Evolutionary conservation across 2,888 invertebrate genomes (phyloP).

Genomic region (Zonitis immaculata): DNA sequence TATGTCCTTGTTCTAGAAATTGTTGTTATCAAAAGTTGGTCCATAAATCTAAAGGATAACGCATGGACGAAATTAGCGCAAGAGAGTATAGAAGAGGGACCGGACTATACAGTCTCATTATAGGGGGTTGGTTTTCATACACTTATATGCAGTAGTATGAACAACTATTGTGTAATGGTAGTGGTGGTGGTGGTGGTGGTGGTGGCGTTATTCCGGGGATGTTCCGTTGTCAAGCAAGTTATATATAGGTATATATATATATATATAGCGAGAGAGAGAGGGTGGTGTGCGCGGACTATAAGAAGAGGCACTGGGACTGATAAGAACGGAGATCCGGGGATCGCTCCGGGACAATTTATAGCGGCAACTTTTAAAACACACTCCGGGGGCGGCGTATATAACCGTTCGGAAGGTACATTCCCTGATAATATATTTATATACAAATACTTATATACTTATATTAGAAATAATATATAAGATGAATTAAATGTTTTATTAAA

Average conservation of each 20-base stretch:
- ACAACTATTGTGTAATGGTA: not conserved
- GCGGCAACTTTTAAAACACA: constrained; percentile 51
- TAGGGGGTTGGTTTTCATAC: not conserved
- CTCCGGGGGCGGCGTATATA: constrained; percentile 47
- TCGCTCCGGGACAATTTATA: constrained; percentile 51
- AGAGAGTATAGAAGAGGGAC: constrained; percentile 4
- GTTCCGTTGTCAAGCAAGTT: constrained; percentile 16
- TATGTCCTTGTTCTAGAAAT: constrained; percentile 13
- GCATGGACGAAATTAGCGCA: constrained; percentile 6
- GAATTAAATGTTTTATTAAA: too few relatives aligned
- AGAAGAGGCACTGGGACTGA: constrained; percentile 47
- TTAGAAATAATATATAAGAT: too few relatives aligned
- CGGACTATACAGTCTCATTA: not conserved
- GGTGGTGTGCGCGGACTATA: constrained; percentile 31
- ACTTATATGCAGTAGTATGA: too few relatives aligned
- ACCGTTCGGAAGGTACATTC: constrained; percentile 48
- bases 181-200: not conserved
- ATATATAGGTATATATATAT: too few relatives aligned
- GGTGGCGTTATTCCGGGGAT: constrained; percentile 10
- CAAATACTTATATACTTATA: too few relatives aligned
- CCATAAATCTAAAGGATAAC: constrained; percentile 1
- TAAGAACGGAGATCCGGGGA: constrained; percentile 49
- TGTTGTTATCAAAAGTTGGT: constrained; percentile 2
- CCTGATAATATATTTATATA: too few relatives aligned
- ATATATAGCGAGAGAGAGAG: constrained; percentile 5